Conservation (phyloP, 2,797 vertebrate species). For the Gobionotothen gibberifrons region DNA sequence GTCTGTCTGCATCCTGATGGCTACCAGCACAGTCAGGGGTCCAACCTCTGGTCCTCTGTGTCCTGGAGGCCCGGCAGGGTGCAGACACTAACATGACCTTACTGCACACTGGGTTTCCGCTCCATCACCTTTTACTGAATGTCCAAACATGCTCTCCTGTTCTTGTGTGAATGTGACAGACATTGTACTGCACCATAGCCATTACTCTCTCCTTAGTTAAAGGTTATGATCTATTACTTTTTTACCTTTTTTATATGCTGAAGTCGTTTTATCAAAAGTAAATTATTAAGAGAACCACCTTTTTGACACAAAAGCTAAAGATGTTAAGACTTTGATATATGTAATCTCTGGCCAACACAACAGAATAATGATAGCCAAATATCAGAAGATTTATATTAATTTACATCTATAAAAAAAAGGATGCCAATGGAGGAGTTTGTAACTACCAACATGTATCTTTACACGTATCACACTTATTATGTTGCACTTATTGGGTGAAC, state of each 20-base stretch:
- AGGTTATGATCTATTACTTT: neutral
- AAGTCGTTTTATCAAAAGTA: neutral
- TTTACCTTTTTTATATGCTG: neutral
- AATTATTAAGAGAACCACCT: neutral
- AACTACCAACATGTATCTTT: neutral
- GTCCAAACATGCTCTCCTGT: slow-evolving; percentile 22
- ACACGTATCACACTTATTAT: neutral
- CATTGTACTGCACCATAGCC: neutral
- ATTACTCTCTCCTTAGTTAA: neutral
- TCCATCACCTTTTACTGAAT: slow-evolving; percentile 36
- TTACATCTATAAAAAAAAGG: neutral
- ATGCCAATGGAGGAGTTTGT: neutral
- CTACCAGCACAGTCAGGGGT: slow-evolving; percentile 5
- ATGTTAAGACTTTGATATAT: neutral
- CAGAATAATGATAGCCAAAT: neutral
- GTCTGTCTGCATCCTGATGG: slow-evolving; percentile 43
- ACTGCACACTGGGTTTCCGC: neutral
- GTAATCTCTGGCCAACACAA: neutral
- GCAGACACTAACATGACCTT: slow-evolving; percentile 10
- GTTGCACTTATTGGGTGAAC: neutral
- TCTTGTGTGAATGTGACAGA: neutral
- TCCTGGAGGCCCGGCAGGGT: slow-evolving; percentile 28
- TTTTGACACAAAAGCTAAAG: neutral
- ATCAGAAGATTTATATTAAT: neutral
- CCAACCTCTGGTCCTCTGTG: neutral